These are phyloP conservation scores for Neomonachus schauinslandi DNA, from an alignment of 2,113 vertebrate species.

Conservation along the genomic window DNA sequence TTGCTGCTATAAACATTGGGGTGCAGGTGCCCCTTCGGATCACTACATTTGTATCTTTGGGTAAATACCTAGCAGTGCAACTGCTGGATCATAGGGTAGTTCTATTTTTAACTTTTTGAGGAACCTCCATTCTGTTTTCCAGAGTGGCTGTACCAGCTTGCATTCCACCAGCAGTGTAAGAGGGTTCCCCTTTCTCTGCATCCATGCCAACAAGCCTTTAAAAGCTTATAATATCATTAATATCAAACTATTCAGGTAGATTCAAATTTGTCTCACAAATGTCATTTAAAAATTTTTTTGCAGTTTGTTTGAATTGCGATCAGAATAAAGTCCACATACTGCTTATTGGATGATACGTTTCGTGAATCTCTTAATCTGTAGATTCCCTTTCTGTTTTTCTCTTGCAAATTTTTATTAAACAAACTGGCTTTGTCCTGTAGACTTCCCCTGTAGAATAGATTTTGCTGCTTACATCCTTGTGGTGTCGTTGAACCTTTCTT, in stretches of 20 bases:
- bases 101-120: neutral
- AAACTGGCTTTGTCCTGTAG: neutral
- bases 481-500: neutral
- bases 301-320: conserved; percentile 19
- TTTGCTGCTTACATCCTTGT: neutral
- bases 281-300: neutral
- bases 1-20: neutral
- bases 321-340: neutral
- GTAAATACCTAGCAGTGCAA: neutral
- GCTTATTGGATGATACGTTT: neutral
- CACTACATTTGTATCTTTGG: neutral
- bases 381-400: neutral
- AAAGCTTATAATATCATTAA: neutral
- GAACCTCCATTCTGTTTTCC: neutral
- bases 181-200: neutral
- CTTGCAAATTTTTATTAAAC: neutral
- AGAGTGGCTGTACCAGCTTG: neutral
- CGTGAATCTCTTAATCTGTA: neutral
- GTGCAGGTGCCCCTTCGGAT: neutral
- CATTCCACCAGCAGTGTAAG: neutral
- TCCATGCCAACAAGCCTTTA: neutral
- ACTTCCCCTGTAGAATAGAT: neutral
- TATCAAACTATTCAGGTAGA: neutral
- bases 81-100: neutral
- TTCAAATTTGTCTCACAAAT: conserved; percentile 12